These are phyloP conservation scores for Anas georgica DNA, from an alignment of 2,797 vertebrate genomes.

Conservation along the genomic window DNA sequence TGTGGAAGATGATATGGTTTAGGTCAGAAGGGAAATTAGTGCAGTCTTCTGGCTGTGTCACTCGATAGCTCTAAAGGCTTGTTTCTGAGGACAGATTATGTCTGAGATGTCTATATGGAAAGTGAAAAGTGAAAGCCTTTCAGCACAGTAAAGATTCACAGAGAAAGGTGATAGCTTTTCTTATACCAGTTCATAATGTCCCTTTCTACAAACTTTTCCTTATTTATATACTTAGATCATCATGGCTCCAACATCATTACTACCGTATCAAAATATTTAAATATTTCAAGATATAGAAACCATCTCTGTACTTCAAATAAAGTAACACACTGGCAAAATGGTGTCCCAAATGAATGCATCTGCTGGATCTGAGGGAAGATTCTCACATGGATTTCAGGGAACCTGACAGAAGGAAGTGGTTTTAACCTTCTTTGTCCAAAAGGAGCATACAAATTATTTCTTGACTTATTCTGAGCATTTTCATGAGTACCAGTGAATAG, in stretches of 20 bases:
- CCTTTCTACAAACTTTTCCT: neutral
- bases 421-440: neutral
- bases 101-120: neutral
- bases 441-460: neutral
- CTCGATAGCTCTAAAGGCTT: neutral
- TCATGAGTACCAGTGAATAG: neutral
- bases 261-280: neutral
- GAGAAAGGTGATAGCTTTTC: neutral
- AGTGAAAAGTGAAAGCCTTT: neutral
- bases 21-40: neutral
- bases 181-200: neutral
- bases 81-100: neutral
- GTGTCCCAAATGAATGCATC: neutral
- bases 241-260: neutral
- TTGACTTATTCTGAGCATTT: neutral
- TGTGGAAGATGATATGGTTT: neutral
- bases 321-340: neutral
- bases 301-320: neutral
- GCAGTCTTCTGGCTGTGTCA: neutral
- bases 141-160: neutral
- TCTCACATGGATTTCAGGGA: neutral
- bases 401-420: neutral
- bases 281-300: neutral
- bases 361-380: neutral
- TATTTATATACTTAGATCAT: neutral